These are phyloP conservation scores for Saxicola maurus DNA, from an alignment of 2,797 vertebrate genomes.

Conservation along the genomic window DNA sequence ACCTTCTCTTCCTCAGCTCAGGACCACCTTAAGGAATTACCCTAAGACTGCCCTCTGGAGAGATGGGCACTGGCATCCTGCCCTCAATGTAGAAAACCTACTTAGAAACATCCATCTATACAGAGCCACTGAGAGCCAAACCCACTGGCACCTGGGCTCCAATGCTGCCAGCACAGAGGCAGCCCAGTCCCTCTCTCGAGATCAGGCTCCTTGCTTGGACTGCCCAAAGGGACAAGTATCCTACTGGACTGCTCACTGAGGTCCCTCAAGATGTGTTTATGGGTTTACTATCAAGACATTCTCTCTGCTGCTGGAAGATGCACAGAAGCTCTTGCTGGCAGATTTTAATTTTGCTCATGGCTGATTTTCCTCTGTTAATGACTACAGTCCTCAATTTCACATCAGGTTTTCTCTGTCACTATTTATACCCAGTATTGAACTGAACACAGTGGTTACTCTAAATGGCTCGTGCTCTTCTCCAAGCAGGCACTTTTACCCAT, in stretches of 20 bases:
- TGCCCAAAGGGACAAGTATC: background rate
- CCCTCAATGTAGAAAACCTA: background rate
- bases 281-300: background rate
- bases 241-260: background rate
- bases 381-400: background rate
- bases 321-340: background rate
- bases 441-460: background rate
- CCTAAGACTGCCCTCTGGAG: background rate
- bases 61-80: background rate
- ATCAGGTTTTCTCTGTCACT: background rate
- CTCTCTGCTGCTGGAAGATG: background rate
- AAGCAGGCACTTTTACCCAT: background rate
- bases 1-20: background rate
- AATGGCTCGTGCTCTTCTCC: background rate
- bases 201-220: background rate
- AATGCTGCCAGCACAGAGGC: background rate
- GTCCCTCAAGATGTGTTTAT: background rate
- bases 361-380: slow-evolving; percentile 38
- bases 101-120: background rate
- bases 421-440: background rate
- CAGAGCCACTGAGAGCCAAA: background rate
- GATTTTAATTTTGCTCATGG: slow-evolving; percentile 8
- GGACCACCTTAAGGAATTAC: background rate
- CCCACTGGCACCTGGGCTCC: background rate
- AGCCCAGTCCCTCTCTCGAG: fast-evolving